Evolutionary conservation across 2,888 invertebrate species (phyloP).

Genomic region (Drosophila kanekoi): DNA sequence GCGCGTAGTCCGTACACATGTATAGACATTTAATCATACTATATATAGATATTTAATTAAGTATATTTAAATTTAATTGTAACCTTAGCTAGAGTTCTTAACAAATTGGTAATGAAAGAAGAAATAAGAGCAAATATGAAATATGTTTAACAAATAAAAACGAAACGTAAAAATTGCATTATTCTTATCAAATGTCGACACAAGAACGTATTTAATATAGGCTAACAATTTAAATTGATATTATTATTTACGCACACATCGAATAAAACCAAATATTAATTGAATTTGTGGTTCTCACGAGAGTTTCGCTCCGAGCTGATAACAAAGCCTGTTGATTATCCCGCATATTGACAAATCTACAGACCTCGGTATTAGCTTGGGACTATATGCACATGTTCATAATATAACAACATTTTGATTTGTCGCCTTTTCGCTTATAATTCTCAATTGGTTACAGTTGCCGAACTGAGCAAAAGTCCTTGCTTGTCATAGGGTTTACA

Average conservation of each 20-base stretch:
- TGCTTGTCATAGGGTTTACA: no score
- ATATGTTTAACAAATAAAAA: constrained; percentile 15
- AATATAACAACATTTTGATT: no score
- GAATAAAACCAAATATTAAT: background rate
- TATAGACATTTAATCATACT: background rate
- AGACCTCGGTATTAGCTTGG: no score
- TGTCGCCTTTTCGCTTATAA: no score
- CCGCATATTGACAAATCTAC: no score
- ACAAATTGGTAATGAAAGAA: constrained; percentile 48
- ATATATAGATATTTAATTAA: constrained; percentile 19
- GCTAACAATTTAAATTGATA: background rate
- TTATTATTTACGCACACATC: background rate
- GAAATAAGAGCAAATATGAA: constrained; percentile 43
- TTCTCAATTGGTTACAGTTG: no score
- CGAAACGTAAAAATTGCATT: background rate
- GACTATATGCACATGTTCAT: no score
- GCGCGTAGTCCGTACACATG: no score
- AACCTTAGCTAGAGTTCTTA: constrained; percentile 55
- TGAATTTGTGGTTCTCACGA: background rate
- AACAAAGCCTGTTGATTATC: no score
- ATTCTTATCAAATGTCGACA: background rate
- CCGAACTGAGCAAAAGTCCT: no score
- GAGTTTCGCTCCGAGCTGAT: background rate
- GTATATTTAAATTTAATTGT: constrained; percentile 31
- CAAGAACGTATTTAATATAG: background rate